phyloP scores from a whole-genome alignment of 2,888 invertebrate genomes.

The Cinara cedri region DNA sequence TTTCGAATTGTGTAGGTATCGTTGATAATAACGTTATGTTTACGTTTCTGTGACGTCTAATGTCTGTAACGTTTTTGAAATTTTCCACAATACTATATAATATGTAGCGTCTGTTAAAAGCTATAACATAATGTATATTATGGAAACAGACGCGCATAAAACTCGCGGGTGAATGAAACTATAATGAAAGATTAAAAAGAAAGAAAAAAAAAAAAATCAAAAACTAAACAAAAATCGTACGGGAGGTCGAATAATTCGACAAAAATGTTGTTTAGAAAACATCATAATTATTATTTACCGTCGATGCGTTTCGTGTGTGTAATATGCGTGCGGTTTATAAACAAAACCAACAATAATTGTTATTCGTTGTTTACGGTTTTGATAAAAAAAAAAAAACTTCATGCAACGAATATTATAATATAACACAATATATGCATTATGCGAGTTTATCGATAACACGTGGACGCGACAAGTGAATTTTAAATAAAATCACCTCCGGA shows the following conservation, averaged over 20 bases:
- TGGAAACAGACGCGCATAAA: background rate
- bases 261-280: conserved; percentile 28
- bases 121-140: background rate
- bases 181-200: background rate
- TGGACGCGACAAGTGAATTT: background rate
- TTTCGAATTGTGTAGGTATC: too few relatives aligned
- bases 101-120: background rate
- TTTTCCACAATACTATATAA: background rate
- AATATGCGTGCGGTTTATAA: background rate
- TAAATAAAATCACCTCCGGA: background rate
- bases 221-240: conserved; percentile 32
- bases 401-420: background rate
- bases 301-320: background rate
- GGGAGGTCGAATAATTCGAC: conserved; percentile 25
- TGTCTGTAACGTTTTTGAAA: background rate
- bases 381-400: conserved; percentile 17
- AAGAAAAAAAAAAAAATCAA: background rate
- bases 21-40: too few relatives aligned
- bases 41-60: background rate
- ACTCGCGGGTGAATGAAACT: background rate
- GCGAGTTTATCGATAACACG: background rate
- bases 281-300: background rate
- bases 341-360: conserved; percentile 11
- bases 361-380: conserved; percentile 28
- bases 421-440: background rate